phyloP scores from a whole-genome alignment of 2,888 invertebrate genomes.

The Punctoribates punctum region DNA sequence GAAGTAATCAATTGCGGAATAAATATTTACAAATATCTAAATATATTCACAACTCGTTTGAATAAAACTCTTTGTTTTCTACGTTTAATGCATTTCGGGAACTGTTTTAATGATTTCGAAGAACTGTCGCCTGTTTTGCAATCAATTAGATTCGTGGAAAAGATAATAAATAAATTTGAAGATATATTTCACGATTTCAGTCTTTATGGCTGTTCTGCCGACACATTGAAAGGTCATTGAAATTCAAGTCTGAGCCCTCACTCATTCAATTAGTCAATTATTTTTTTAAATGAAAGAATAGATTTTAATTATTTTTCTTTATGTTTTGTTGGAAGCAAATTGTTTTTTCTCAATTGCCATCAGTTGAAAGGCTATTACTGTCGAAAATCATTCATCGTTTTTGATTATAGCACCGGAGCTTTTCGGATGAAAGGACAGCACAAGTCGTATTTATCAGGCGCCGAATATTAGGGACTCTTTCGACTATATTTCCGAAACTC shows the following conservation, averaged over 20 bases:
- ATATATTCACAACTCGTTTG: neutral
- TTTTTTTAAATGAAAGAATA: too few species aligned
- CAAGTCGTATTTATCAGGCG: neutral
- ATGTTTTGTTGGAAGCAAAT: neutral
- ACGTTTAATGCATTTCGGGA: neutral
- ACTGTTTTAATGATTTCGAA: too few species aligned
- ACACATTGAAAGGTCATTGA: too few species aligned
- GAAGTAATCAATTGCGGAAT: neutral
- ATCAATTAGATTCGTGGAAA: too few species aligned
- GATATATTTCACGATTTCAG: too few species aligned
- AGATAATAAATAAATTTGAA: too few species aligned
- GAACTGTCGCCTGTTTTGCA: too few species aligned
- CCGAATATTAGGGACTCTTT: neutral
- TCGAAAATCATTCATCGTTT: neutral
- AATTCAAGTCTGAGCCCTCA: too few species aligned
- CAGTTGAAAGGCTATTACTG: neutral
- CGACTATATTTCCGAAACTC: slow-evolving; percentile 18
- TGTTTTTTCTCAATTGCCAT: neutral
- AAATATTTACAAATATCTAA: neutral
- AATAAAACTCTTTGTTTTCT: neutral
- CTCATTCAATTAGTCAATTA: too few species aligned
- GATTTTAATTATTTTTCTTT: too few species aligned
- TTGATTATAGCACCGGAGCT: slow-evolving; percentile 15
- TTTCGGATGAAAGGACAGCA: neutral
- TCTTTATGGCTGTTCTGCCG: too few species aligned